Evolutionary conservation across 2,888 invertebrate genomes (phyloP), one percentile per base, ranked within the genome.

Genomic region (Toxonevra muliebris): DNA sequence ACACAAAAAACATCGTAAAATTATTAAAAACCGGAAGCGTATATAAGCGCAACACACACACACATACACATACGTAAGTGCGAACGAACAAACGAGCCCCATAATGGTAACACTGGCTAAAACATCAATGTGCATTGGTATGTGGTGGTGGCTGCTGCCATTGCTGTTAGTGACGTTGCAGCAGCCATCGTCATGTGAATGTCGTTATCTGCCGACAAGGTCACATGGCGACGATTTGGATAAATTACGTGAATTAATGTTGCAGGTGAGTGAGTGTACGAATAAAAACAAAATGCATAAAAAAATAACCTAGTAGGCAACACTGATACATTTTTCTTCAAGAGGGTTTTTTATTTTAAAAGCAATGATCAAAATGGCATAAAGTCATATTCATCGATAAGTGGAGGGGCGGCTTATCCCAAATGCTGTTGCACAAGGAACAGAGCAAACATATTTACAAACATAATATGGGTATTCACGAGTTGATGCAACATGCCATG

Each of bases 121-220:
- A 62, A 61, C 58, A 69, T 64, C 61, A 60, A 58, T 69, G 55
- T 75, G 74, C 70, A 59, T 73, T 10, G 67, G 70, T 71, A 41
- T 73, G 19, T 71, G 74, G 57, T 68, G 79, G 80, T 71, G 79
- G 75, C 62, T 79, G 70, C 73, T 74, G 64, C 63, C 77, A 74
- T 41, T 79, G 76, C 60, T 80, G 72, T 68, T 81, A 71, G 75
- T 82, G 74, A 71, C 80, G 75, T 72, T 74, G 66, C 72, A 76
- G 72, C 77, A 78, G 69, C 78, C 76, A 76, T 81, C 77, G 71
- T 79, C 81, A 73, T 80, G 81, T 70, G 84, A 84, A 72, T 77
- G 82, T 66, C 83, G 88, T 76, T 88, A 88, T 75, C 81, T 88
- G 69, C 87, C 88, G 60, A 87, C 88, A 74, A 84, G 88, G 80